Conservation (phyloP, 2,113 vertebrate genomes). For the Scatophagus argus region DNA sequence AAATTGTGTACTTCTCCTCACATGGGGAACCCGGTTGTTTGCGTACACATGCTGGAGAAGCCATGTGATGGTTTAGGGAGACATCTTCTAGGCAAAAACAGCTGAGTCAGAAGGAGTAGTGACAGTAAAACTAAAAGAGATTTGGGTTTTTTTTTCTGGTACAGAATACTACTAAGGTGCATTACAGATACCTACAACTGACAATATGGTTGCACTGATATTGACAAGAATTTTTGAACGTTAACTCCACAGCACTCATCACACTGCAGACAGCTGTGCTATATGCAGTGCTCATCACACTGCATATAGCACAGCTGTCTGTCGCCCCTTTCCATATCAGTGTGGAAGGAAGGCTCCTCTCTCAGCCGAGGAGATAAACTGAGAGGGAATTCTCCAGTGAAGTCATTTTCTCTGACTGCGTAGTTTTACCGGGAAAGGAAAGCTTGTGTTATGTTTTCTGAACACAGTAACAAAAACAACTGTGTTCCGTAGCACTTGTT, state of each 20-base stretch:
- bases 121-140: background rate
- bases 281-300: too few species aligned
- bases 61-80: background rate
- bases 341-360: conserved; percentile 70
- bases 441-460: conserved; percentile 38
- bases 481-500: background rate
- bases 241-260: too few species aligned
- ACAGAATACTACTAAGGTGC: background rate
- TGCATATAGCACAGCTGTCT: background rate
- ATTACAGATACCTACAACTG: background rate
- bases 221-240: background rate
- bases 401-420: conserved; percentile 9
- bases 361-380: conserved; percentile 34
- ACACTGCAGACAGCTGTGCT: too few species aligned
- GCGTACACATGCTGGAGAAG: background rate
- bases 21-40: background rate
- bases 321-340: too few species aligned
- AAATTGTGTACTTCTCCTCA: conserved; percentile 12
- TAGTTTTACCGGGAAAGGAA: conserved; percentile 19
- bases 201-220: background rate
- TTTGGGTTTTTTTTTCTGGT: background rate
- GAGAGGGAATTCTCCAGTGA: conserved; percentile 1
- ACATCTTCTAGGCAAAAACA: conserved; percentile 22
- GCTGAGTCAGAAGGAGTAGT: background rate
- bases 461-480: conserved; percentile 30